A percentile compares a stretch with the other conserved stretches of the same genome.
phyloP scores from a whole-genome alignment of 2,888 invertebrate species.

The Catocala fraxini region DNA sequence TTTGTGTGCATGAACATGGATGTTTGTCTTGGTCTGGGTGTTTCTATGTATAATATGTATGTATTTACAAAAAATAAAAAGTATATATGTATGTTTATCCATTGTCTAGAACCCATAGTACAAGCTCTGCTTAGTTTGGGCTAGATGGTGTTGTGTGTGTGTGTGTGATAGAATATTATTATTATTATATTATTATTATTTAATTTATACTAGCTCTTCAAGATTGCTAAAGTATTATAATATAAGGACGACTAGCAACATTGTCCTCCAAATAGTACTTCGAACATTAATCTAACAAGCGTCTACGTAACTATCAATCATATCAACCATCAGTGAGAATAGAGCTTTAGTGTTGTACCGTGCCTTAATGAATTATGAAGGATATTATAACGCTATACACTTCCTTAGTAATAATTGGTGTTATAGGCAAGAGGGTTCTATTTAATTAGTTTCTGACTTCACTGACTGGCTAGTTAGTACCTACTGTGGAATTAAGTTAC shows the following conservation, averaged over 20 bases:
- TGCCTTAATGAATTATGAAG: slow-evolving; percentile 2
- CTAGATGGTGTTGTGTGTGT: too few species aligned
- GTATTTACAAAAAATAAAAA: too few species aligned
- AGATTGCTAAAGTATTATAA: not conserved
- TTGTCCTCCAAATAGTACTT: slow-evolving; percentile 3
- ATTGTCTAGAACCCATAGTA: too few species aligned
- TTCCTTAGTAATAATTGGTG: not conserved
- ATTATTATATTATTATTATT: too few species aligned
- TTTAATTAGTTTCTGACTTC: not conserved
- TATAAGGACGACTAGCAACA: not conserved
- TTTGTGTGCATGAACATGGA: too few species aligned
- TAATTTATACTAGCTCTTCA: not conserved
- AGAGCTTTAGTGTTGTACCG: not conserved
- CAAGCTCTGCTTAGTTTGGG: too few species aligned
- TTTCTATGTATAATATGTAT: too few species aligned
- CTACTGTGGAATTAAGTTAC: too few species aligned
- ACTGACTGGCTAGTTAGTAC: too few species aligned
- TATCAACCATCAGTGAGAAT: not conserved
- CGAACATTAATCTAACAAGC: slow-evolving; percentile 13
- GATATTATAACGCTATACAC: slow-evolving; percentile 1
- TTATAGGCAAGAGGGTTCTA: not conserved
- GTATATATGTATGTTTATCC: too few species aligned
- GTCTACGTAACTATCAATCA: slow-evolving; percentile 16
- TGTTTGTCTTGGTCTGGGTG: too few species aligned
- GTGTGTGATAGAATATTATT: too few species aligned